Conservation (phyloP, 2,888 invertebrate genomes). For the Mythimna impura region DNA sequence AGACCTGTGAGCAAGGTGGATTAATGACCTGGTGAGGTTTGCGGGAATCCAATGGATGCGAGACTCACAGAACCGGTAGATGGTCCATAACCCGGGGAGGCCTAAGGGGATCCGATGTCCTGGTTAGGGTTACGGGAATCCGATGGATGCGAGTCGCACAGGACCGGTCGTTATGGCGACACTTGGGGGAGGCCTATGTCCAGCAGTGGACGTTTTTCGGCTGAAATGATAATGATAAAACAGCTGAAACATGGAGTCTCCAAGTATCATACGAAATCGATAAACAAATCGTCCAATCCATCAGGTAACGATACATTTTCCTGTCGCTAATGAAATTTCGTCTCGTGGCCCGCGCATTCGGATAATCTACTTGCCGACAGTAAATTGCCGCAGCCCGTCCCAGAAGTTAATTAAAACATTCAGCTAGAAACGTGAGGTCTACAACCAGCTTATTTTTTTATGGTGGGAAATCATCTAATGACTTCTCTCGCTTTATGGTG, state of each 20-base stretch:
- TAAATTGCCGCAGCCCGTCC: conserved; percentile 5
- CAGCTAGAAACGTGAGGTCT: background rate
- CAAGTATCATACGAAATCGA: background rate
- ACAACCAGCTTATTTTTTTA: background rate
- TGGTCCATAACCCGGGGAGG: too few species aligned
- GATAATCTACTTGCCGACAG: conserved; percentile 30
- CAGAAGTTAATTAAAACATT: conserved; percentile 20
- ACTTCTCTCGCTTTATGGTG: background rate
- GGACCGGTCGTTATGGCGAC: too few species aligned
- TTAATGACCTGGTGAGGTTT: too few species aligned
- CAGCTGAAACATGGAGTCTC: background rate
- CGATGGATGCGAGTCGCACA: too few species aligned
- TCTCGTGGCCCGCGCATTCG: background rate
- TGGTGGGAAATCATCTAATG: background rate
- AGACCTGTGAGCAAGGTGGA: too few species aligned
- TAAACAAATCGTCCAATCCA: background rate
- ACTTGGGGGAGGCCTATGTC: too few species aligned
- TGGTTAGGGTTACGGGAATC: too few species aligned
- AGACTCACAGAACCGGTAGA: too few species aligned
- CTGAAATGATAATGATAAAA: background rate
- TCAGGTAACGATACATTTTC: conserved; percentile 8
- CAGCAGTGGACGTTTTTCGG: too few species aligned
- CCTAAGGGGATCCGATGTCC: too few species aligned
- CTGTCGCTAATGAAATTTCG: conserved; percentile 28
- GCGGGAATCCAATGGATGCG: too few species aligned